These are phyloP conservation scores for Rhincodon typus DNA, from an alignment of 2,797 vertebrate genomes.

Conservation along the genomic window DNA sequence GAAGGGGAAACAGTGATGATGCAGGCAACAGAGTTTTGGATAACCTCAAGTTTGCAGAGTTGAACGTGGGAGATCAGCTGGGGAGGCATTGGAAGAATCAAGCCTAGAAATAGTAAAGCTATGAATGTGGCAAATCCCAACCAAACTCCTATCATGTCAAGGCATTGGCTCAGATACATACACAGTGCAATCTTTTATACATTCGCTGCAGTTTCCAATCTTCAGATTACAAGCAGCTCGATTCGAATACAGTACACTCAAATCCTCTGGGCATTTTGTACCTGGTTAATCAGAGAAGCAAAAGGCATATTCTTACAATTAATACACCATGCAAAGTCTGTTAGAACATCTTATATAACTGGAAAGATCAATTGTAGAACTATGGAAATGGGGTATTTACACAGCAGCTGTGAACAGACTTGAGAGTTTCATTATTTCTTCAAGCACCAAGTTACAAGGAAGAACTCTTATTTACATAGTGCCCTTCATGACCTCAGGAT, in stretches of 20 bases:
- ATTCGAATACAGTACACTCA: conserved; percentile 78
- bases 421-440: conserved; percentile 39
- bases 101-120: too few relatives aligned
- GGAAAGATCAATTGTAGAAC: background rate
- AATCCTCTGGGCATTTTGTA: conserved; percentile 64
- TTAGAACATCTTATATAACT: background rate
- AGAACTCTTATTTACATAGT: background rate
- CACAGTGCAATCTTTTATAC: conserved; percentile 78
- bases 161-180: conserved; percentile 51
- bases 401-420: conserved; percentile 9
- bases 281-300: conserved; percentile 48
- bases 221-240: conserved; percentile 81
- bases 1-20: too few relatives aligned
- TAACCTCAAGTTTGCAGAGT: too few relatives aligned
- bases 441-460: background rate
- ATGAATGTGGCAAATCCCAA: background rate
- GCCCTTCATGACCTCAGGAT: background rate
- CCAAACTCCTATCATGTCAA: too few relatives aligned
- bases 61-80: too few relatives aligned
- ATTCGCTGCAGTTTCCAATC: conserved; percentile 76
- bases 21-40: too few relatives aligned
- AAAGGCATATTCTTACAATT: background rate
- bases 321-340: background rate
- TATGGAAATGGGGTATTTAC: background rate
- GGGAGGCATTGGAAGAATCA: too few relatives aligned